Base-by-base conservation (phyloP, 1,140 invertebrate genomes). In the Papilio helenus region DNA sequence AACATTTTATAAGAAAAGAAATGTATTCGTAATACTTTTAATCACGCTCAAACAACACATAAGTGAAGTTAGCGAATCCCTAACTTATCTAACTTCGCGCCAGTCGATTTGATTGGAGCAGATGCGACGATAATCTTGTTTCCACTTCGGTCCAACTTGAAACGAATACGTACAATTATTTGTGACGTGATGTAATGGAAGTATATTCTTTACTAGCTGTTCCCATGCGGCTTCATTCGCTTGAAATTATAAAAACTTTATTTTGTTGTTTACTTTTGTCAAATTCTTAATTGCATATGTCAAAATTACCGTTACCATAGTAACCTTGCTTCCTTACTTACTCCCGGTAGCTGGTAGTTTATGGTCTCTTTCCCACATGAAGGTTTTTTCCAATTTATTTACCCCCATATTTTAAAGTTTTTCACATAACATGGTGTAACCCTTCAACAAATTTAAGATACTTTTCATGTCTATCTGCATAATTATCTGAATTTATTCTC, bases 401-500 rank as follows among this genome's bases (percentile, higher is more conserved):
- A n/a, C n/a, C n/a, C n/a, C n/a, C n/a, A n/a, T n/a, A n/a, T n/a
- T n/a, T n/a, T n/a, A n/a, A n/a, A n/a, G n/a, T n/a, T 39, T 34
- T 34, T 83, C 85, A 91, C 79, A 91, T 89, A 44, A 91, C 86
- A 90, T 83, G 85, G 79, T 92, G 90, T 42, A 95, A 86, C 42
- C 92, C 90, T 81, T 93, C 87, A 55, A 93, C 87, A 87, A 90
- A 91, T 82, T 92, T 92, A 39, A 95, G 84, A 87, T 94, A 95
- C n/a, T 92, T 94, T 51, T 93, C 91, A 86, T 95, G 92, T 71
- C 92, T 89, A 51, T 88, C 88, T 20, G 93, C 88, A 90, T 93
- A 94, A 79, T 89, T 88, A 80, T 94, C 93, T 55, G 82, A 86
- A 81, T 89, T 87, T n/a, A n/a, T n/a, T 18, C 82, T 81, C 78